These are phyloP conservation scores for Myanophis thanlyinensis DNA, from an alignment of 2,113 vertebrate species.

Conservation along the genomic window DNA sequence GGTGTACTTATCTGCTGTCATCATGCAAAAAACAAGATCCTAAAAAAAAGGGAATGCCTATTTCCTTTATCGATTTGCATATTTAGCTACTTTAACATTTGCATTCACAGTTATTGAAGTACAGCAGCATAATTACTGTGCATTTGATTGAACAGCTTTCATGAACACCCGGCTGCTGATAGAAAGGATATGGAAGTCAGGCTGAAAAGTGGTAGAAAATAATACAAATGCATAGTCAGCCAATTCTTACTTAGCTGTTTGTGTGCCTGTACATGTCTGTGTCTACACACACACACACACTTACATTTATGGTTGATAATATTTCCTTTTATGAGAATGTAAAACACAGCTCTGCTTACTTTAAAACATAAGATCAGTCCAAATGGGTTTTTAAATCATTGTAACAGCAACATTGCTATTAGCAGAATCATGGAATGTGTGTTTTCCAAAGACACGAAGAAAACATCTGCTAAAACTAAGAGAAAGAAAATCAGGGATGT, in stretches of 20 bases:
- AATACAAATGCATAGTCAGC: constrained; percentile 47
- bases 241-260: constrained; percentile 28
- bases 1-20: constrained; percentile 23
- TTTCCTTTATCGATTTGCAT: constrained; percentile 52
- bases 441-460: neutral
- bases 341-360: neutral
- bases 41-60: constrained; percentile 13
- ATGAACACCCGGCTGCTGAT: constrained; percentile 44
- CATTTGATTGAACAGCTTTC: constrained; percentile 46
- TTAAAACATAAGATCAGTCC: neutral
- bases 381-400: neutral
- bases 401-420: neutral
- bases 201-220: constrained; percentile 42
- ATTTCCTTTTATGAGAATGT: neutral
- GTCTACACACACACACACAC: neutral
- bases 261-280: neutral
- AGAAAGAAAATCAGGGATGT: neutral
- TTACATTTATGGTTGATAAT: neutral
- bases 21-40: constrained; percentile 9
- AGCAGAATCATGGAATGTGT: neutral
- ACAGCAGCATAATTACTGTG: constrained; percentile 44
- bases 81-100: constrained; percentile 50
- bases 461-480: constrained; percentile 6
- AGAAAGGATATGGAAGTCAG: constrained; percentile 43
- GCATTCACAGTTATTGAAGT: constrained; percentile 42